A percentile compares a stretch with the other conserved stretches of the same genome.
These are phyloP conservation scores for Tragelaphus eurycerus DNA, from an alignment of 2,797 vertebrate genomes.

Conservation along the genomic window DNA sequence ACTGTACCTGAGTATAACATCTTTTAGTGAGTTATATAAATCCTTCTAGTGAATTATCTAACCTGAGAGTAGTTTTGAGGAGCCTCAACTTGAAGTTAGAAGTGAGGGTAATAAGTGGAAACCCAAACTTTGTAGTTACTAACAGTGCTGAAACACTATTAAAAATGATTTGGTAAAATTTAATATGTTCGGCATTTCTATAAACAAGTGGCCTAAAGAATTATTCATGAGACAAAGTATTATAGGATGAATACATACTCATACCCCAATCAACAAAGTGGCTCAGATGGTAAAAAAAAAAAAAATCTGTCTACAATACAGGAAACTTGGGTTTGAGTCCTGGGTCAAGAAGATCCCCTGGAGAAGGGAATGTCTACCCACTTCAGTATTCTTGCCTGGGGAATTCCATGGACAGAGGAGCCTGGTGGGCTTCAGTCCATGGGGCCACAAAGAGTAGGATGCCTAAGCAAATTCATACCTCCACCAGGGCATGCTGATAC, in stretches of 20 bases:
- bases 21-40: background rate
- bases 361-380: background rate
- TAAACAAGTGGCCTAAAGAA: background rate
- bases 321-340: background rate
- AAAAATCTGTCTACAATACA: background rate
- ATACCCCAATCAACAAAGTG: background rate
- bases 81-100: background rate
- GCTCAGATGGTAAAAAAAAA: background rate
- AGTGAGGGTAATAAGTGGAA: background rate
- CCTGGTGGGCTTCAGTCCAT: background rate
- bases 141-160: background rate
- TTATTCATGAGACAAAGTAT: background rate
- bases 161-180: background rate
- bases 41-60: background rate
- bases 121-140: background rate
- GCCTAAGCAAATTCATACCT: fast-evolving
- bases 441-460: background rate
- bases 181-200: background rate
- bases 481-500: background rate
- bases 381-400: background rate
- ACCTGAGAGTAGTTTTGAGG: background rate
- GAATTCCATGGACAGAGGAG: background rate
- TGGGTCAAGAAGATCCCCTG: background rate
- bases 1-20: background rate
- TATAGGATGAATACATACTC: background rate